Percentiles rank a stretch among this genome's conserved stretches.
Conservation (phyloP, 2,888 invertebrate species). For the Digitonthophagus gazella region DNA sequence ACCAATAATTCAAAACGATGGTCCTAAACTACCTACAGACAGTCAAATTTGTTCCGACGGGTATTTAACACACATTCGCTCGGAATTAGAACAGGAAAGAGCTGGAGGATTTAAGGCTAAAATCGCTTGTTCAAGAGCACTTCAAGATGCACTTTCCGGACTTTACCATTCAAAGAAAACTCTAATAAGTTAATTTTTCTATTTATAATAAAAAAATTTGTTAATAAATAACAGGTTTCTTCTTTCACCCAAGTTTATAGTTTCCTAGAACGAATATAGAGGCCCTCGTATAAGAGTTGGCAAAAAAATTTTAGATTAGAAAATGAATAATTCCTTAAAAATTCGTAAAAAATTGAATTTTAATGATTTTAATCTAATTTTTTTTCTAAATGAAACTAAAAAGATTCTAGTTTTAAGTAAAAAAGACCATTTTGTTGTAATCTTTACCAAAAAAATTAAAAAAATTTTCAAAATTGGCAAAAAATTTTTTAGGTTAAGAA, state of each 20-base stretch:
- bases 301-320: too few relatives aligned
- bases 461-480: too few relatives aligned
- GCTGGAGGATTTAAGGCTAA: slow-evolving; percentile 86
- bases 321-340: too few relatives aligned
- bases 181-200: neutral
- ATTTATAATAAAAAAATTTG: slow-evolving; percentile 21
- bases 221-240: neutral
- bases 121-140: slow-evolving; percentile 79
- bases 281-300: neutral
- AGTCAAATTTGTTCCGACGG: slow-evolving; percentile 64
- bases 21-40: slow-evolving; percentile 69
- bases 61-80: slow-evolving; percentile 73
- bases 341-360: too few relatives aligned
- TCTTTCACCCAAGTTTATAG: neutral
- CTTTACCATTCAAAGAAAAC: slow-evolving; percentile 53
- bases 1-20: slow-evolving; percentile 61
- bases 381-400: too few relatives aligned
- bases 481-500: too few relatives aligned
- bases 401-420: too few relatives aligned
- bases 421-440: too few relatives aligned
- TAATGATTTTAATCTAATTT: too few relatives aligned
- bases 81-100: slow-evolving; percentile 70
- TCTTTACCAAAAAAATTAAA: too few relatives aligned
- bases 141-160: slow-evolving; percentile 85
- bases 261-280: neutral